phyloP scores from a whole-genome alignment of 2,797 vertebrate genomes.

The Neomorphus geoffroyi region DNA sequence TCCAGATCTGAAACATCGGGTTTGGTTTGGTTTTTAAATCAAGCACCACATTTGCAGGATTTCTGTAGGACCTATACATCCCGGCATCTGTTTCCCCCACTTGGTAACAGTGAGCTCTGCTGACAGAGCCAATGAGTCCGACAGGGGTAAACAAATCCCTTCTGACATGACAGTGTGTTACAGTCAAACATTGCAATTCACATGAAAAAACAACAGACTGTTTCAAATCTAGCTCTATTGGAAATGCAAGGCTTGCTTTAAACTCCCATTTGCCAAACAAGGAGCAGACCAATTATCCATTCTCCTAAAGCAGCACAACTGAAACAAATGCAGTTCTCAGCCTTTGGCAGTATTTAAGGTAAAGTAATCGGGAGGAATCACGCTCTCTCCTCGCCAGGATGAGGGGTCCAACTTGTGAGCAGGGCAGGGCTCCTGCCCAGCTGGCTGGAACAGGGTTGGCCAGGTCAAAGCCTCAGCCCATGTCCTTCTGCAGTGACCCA shows the following conservation, averaged over 20 bases:
- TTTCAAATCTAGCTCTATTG: neutral
- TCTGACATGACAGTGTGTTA: conserved; percentile 28
- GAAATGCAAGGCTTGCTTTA: neutral
- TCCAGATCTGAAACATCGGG: conserved; percentile 55
- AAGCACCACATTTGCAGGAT: conserved; percentile 26
- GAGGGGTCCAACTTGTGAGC: neutral
- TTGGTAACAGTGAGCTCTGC: conserved; percentile 26
- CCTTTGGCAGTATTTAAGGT: neutral
- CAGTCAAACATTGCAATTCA: conserved; percentile 15
- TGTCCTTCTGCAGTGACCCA: neutral
- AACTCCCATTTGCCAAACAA: neutral
- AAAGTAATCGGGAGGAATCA: neutral
- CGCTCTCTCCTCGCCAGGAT: neutral
- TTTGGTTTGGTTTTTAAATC: conserved; percentile 51
- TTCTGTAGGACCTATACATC: conserved; percentile 41
- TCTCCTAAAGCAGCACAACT: neutral
- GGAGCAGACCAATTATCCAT: neutral
- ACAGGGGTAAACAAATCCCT: conserved; percentile 31
- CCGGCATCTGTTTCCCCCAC: neutral
- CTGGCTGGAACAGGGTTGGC: fast-evolving
- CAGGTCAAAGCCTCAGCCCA: fast-evolving
- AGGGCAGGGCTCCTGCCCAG: neutral
- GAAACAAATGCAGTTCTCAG: neutral
- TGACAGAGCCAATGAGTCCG: conserved; percentile 33
- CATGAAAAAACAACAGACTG: neutral